phyloP scores from a whole-genome alignment of 1,140 invertebrate species.

The Drosophila asahinai region DNA sequence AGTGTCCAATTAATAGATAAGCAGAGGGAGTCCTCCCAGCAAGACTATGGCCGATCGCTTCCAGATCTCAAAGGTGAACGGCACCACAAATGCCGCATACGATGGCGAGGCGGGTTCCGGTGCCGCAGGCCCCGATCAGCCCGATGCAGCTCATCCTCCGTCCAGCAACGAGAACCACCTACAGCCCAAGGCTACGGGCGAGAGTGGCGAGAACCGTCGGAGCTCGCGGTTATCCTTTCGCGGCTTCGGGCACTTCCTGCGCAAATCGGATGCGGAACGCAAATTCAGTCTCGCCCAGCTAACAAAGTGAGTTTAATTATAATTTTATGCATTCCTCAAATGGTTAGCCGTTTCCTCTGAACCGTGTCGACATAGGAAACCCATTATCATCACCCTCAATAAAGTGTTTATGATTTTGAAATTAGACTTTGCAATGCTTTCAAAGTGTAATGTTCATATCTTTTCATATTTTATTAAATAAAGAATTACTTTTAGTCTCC shows the following conservation, averaged over 20 bases:
- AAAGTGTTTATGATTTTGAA: no score
- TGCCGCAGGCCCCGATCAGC: constrained; percentile 20
- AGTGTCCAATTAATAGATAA: constrained; percentile 7
- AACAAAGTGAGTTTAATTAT: constrained; percentile 68
- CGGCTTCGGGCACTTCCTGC: constrained; percentile 75
- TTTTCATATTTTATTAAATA: no score
- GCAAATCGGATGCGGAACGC: constrained; percentile 74
- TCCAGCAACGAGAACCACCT: constrained; percentile 58
- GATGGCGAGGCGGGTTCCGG: constrained; percentile 42
- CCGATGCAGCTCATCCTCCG: constrained; percentile 33
- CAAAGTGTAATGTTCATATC: neutral
- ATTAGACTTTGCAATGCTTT: neutral
- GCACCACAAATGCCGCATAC: constrained; percentile 65
- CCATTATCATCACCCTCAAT: neutral
- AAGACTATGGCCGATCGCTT: constrained; percentile 70
- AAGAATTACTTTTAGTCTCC: neutral
- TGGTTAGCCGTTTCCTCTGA: neutral
- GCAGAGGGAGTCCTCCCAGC: constrained; percentile 14
- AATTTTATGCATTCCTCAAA: constrained; percentile 29
- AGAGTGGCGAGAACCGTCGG: constrained; percentile 55
- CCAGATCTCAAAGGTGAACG: constrained; percentile 77
- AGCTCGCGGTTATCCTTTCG: constrained; percentile 72
- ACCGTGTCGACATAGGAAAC: neutral
- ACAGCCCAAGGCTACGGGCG: constrained; percentile 58
- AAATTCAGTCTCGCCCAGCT: constrained; percentile 83